Evolutionary conservation across 2,113 vertebrate species (phyloP).

Genomic region (Nesogale talazaci): DNA sequence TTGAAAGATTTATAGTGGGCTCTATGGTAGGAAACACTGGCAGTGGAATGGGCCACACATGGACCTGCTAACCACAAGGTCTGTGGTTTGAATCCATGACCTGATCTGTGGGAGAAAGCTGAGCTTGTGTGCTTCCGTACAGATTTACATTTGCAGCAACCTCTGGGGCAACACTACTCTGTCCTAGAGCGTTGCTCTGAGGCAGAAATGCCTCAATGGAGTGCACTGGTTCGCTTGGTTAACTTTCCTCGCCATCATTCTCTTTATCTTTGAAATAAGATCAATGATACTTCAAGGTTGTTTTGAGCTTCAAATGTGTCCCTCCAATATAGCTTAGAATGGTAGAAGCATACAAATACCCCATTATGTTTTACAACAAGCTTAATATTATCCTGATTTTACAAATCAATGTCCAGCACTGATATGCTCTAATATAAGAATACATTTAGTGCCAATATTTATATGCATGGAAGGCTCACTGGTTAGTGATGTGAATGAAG

Average conservation of each 20-base stretch:
- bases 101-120: too few species aligned
- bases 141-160: too few species aligned
- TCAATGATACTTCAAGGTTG: conserved; percentile 70
- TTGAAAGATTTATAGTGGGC: conserved; percentile 56
- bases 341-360: conserved; percentile 29
- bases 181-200: too few species aligned
- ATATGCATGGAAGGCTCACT: conserved; percentile 36
- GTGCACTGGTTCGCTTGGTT: neutral
- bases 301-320: conserved; percentile 62
- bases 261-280: conserved; percentile 67
- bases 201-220: too few species aligned
- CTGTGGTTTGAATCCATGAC: too few species aligned
- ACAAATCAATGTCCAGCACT: conserved; percentile 40
- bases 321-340: conserved; percentile 37
- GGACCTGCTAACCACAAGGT: too few species aligned
- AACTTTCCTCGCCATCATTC: conserved; percentile 51
- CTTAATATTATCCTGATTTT: conserved; percentile 60
- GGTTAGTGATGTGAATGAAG: conserved; percentile 36
- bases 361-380: conserved; percentile 37
- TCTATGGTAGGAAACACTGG: conserved; percentile 19
- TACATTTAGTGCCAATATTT: conserved; percentile 52
- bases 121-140: too few species aligned
- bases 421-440: conserved; percentile 42
- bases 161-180: too few species aligned
- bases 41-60: too few species aligned